Conservation (phyloP, 2,113 vertebrate genomes). For the Fregata magnificens region DNA sequence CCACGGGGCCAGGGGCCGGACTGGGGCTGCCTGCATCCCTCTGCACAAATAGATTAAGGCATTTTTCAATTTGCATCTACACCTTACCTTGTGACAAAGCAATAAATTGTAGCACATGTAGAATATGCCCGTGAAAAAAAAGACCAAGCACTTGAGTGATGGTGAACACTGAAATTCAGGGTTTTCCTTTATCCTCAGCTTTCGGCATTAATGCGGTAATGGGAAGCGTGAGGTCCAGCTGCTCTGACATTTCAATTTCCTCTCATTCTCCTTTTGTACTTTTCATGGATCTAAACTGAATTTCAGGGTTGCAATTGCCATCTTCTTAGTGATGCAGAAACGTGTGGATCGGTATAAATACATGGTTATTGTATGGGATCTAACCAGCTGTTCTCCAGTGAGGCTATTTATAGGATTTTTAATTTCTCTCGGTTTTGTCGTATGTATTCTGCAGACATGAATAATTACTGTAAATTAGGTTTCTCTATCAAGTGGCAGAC, state of each 20-base stretch:
- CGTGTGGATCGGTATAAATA: not conserved
- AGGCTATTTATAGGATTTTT: not conserved
- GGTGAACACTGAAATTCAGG: not conserved
- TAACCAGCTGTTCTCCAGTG: not conserved
- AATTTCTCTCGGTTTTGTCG: not conserved
- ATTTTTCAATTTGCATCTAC: not conserved
- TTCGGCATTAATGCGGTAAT: not conserved
- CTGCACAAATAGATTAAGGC: not conserved
- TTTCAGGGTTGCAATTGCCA: not conserved
- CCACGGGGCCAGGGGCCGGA: fast-evolving
- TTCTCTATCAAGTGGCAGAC: not conserved
- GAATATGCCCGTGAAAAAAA: not conserved
- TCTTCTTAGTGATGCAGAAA: not conserved
- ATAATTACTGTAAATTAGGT: constrained; percentile 31
- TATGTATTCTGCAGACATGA: not conserved
- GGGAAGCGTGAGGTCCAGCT: not conserved
- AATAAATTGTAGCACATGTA: not conserved
- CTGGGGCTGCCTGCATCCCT: not conserved
- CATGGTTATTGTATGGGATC: not conserved
- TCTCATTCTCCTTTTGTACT: not conserved
- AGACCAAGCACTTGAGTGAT: not conserved
- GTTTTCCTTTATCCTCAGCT: not conserved
- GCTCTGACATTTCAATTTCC: not conserved
- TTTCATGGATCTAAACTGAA: not conserved
- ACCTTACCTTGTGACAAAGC: not conserved